Base-by-base conservation (phyloP, 2,888 invertebrate species). In the Hydraecia micacea region DNA sequence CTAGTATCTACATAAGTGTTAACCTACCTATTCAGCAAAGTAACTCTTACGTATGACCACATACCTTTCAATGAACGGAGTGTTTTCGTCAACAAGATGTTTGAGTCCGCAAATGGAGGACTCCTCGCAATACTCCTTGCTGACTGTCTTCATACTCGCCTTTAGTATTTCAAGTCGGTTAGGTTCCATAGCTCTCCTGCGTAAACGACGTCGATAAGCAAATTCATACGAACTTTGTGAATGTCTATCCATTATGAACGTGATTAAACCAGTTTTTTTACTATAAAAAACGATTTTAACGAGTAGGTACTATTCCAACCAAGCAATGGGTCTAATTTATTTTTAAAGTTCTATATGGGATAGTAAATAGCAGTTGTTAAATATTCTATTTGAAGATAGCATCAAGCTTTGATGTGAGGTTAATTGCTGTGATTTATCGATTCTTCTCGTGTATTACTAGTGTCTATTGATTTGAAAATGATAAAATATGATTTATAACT, bases 31-130 rank as follows among this genome's bases (percentile, higher is more conserved):
- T 36, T 71, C 11, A 71, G n/a, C 28, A 32, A 66, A 55, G 36
- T 69, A 62, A 32, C 65, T 66, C 21, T 60, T 67, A 74, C 62
- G 36, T 62, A 71, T 55, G 28, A 52, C 32, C 18, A 82, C 81
- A 73, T 93, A 97, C 97, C 95, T 95, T 93, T 97, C 97, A 78
- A 95, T 88, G 65, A 89, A 91, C 36, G 96, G 89, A 62, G 95
- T 94, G 55, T 93, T 93, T 18, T 93, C 92, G 84, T 94, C 92
- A 32, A 96, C 97, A 5, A 97, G 91, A 86, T 97, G 95, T 79
- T 96, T 96, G 8, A 97, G 93, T 4, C 97, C 97, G 82, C 95
- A 94, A 62, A 97, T 96, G 2, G 97, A 97, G 15, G 97, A 96
- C 85, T 97, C 96, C 25, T 92, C 89, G 76, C 97, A 97, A 89